Evolutionary conservation across 1,140 invertebrate species (phyloP), one percentile per base, ranked within the genome.

Genomic region (Drosophila takahashii): DNA sequence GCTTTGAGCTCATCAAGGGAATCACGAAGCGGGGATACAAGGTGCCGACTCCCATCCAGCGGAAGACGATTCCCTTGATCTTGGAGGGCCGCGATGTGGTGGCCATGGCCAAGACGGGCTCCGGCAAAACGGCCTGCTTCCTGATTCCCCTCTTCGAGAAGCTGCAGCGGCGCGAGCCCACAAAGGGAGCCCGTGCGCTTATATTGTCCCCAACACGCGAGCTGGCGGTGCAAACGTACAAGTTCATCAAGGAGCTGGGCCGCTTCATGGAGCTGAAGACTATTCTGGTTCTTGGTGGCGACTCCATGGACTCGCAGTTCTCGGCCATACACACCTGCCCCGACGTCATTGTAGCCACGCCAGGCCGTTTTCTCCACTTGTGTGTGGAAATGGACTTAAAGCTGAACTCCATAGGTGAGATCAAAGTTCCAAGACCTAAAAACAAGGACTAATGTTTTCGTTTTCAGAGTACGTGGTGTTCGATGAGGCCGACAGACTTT

Each of bases 51-150:
- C 99, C 99, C 0, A 99, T 99, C 92, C 99, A 99, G 92, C 95
- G 98, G 92, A 99, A 99, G 96, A 97, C 98, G 32, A 99, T 99
- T 90, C 99, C 99, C 4, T 80, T 99, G 44, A 96, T 98, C 45
- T 92, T 99, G 48, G 96, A 98, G 92, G 97, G 98, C 3, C 95
- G 96, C 92, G 98, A 99, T 95, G 95, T 99, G n/a, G 98, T 99
- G 48, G 99, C 98, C 32, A 99, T 99, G 99, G 99, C 98, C 15
- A 94, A 99, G 65, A 99, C 99, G 16, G 99, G 99, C 37, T 99
- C 98, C 92, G 99, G 99, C 32, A 99, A 99, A 94, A 99, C 99
- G 0, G 99, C 98, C 15, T 98, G 98, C 80, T 99, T 99, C 92
- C 94, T 99, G 5, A 95, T 99, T 51, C 99, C 99, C 0, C 94